A percentile compares a stretch with the other conserved stretches of the same genome.
phyloP scores from a whole-genome alignment of 2,113 vertebrate species.

The Micromys minutus region DNA sequence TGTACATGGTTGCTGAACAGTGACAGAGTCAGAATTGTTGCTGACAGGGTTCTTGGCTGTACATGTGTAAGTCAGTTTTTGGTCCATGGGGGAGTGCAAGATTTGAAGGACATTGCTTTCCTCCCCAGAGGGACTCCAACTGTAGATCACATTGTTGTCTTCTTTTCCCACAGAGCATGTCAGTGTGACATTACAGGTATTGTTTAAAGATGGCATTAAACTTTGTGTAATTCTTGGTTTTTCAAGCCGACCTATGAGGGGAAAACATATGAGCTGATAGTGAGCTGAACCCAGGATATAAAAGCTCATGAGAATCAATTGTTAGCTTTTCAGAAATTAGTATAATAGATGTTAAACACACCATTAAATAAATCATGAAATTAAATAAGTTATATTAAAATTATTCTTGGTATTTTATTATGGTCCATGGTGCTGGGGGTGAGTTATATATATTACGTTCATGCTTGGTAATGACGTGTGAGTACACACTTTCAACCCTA shows the following conservation, averaged over 20 bases:
- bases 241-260: conserved; percentile 56
- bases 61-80: conserved; percentile 58
- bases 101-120: conserved; percentile 52
- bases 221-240: conserved; percentile 71
- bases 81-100: conserved; percentile 10
- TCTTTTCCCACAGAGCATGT: conserved; percentile 64
- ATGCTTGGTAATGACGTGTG: neutral
- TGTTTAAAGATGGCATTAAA: conserved; percentile 36
- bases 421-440: neutral
- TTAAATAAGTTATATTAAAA: neutral
- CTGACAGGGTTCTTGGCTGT: conserved; percentile 72
- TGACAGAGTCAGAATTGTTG: conserved; percentile 65
- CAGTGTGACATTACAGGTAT: conserved; percentile 77
- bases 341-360: neutral
- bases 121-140: conserved; percentile 61
- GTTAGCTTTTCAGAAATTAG: neutral
- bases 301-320: neutral
- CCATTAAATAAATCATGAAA: neutral
- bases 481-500: neutral
- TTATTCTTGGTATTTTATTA: neutral
- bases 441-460: neutral
- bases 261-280: neutral
- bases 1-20: conserved; percentile 56
- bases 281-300: neutral
- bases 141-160: conserved; percentile 67